Base-by-base conservation (phyloP, 2,113 vertebrate species). In the Callopanchax toddi region DNA sequence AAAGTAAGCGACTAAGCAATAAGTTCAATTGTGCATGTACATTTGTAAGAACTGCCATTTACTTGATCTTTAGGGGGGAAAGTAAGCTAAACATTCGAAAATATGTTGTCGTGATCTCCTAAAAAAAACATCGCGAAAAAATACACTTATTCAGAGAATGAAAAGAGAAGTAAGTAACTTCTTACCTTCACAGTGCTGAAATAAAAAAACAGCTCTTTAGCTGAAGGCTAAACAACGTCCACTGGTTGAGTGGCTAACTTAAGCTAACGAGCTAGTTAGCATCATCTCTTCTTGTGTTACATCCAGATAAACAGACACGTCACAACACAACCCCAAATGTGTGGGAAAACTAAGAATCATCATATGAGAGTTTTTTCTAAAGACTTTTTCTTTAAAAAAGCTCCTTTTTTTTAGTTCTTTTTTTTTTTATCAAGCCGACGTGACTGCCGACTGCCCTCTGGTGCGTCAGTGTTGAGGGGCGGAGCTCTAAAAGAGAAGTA, bases 261-360 rank as follows among this genome's bases (percentile, higher is more conserved):
- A 44, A 18, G 67, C 67, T 78, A 80, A 55, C 76, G 49, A 18
- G 50, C 48, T 53, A 73, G 56, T 36, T 60, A 55, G 55, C 56
- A 32, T 60, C 46, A 32, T 40, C 36, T 62, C 40, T 21, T 2
- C 43, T 59, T 13, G 22, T 20, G 42, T 67, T 60, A 39, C 18
- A 48, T 21, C 34, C 6, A 48, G 34, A 10, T 3, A 2, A 1
- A 3, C 21, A 2, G 32, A 37, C 25, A 23, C 12, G 25, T 29
- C 22, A 18, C 3, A 2, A 43, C 69, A 84, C 81, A 40, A 2
- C 42, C 9, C 15, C 10, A 45, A 17, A 12, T 0, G 22, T 2
- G 23, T 21, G 3, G 10, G 44, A 48, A 1, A 48, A 36, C 2
- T 1, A 5, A 29, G 0, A 9, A 39, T 11, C 18, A 15, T 6